Evolutionary conservation across 2,888 invertebrate genomes (phyloP).

Genomic region (Rhyacophila evoluta): DNA sequence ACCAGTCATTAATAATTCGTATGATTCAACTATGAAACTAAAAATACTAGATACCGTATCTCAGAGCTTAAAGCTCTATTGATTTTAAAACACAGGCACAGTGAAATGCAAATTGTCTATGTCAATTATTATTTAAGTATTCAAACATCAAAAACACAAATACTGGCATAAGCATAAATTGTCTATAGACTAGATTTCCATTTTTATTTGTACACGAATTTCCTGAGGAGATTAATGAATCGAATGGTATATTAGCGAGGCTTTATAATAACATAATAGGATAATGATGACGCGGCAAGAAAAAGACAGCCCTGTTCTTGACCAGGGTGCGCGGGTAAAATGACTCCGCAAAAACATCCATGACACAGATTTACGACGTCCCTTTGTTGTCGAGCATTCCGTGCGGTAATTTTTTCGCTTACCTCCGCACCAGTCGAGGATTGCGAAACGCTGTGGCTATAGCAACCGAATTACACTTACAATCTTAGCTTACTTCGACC

Average conservation of each 20-base stretch:
- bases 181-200: too few species aligned
- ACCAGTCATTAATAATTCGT: too few species aligned
- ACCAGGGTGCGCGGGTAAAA: neutral
- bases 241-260: conserved; percentile 1
- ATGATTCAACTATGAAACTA: too few species aligned
- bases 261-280: neutral
- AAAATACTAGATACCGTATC: too few species aligned
- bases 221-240: neutral
- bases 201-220: neutral
- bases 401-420: conserved; percentile 22
- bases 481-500: too few species aligned
- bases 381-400: conserved; percentile 14
- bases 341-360: neutral
- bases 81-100: too few species aligned
- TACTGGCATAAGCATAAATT: too few species aligned
- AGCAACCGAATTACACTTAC: neutral
- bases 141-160: too few species aligned
- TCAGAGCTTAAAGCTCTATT: too few species aligned
- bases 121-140: too few species aligned
- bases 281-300: neutral
- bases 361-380: conserved; percentile 24
- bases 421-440: neutral
- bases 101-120: too few species aligned
- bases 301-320: conserved; percentile 7
- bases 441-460: neutral